Percentiles rank a stretch among this genome's conserved stretches.
These are phyloP conservation scores for Lysandra coridon DNA, from an alignment of 2,888 invertebrate species.

Conservation along the genomic window DNA sequence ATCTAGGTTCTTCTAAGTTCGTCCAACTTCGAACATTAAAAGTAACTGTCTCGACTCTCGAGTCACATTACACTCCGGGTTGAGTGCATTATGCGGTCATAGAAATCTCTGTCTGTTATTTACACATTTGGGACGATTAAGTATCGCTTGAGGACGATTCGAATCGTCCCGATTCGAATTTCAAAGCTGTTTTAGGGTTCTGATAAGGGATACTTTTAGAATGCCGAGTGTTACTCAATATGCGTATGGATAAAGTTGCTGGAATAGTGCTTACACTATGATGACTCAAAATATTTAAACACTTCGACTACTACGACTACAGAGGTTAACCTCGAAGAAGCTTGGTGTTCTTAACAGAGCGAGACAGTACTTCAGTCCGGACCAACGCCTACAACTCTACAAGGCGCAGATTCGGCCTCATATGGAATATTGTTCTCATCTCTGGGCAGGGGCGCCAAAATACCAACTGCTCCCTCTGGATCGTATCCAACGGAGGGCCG, in stretches of 20 bases:
- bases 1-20: constrained; percentile 7
- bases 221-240: background rate
- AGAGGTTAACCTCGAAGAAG: no score
- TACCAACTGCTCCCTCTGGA: no score
- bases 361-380: no score
- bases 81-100: constrained; percentile 48
- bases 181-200: constrained; percentile 44
- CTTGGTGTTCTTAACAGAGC: no score
- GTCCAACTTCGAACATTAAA: constrained; percentile 37
- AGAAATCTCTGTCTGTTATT: constrained; percentile 46
- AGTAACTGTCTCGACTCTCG: constrained; percentile 34
- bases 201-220: constrained; percentile 34
- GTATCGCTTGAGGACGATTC: constrained; percentile 42
- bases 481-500: no score
- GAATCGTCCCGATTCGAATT: constrained; percentile 43
- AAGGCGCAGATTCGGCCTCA: no score
- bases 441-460: no score
- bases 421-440: no score
- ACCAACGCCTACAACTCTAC: no score
- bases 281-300: no score
- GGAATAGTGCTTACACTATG: no score
- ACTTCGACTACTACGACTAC: no score
- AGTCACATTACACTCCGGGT: constrained; percentile 45
- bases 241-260: background rate
- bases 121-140: constrained; percentile 43